phyloP scores from a whole-genome alignment of 2,888 invertebrate genomes.

The Platycheirus rosarum region DNA sequence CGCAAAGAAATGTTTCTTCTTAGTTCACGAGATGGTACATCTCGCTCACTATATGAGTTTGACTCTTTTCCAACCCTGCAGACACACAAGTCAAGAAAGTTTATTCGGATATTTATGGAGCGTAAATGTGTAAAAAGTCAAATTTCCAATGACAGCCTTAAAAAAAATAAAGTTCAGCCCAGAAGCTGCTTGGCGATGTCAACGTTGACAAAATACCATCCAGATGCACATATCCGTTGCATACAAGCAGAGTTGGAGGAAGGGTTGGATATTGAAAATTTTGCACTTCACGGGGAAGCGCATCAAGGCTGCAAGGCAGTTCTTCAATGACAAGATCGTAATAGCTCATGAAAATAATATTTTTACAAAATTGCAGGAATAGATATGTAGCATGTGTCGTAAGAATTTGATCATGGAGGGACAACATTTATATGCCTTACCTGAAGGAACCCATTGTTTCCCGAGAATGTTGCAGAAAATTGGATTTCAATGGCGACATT shows the following conservation, averaged over 20 bases:
- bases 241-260: neutral
- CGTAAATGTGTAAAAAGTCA: slow-evolving; percentile 22
- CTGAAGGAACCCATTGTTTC: too few species aligned
- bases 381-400: too few species aligned
- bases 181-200: slow-evolving; percentile 50
- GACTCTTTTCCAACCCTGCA: neutral
- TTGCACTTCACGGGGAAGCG: slow-evolving; percentile 47
- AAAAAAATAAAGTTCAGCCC: slow-evolving; percentile 29
- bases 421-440: too few species aligned
- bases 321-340: slow-evolving; percentile 28
- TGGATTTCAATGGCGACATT: too few species aligned
- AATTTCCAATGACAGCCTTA: slow-evolving; percentile 46
- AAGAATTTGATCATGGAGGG: too few species aligned
- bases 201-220: slow-evolving; percentile 65
- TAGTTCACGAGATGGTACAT: slow-evolving; percentile 20
- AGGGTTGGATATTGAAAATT: slow-evolving; percentile 50
- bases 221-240: slow-evolving; percentile 65
- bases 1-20: slow-evolving; percentile 37
- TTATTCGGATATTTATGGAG: neutral
- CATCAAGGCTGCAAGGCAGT: slow-evolving; percentile 51
- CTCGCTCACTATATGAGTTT: slow-evolving; percentile 7
- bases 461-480: too few species aligned
- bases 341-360: slow-evolving; percentile 50
- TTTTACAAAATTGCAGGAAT: slow-evolving; percentile 32
- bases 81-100: neutral